phyloP scores from a whole-genome alignment of 2,888 invertebrate genomes.

The Nebria salina region DNA sequence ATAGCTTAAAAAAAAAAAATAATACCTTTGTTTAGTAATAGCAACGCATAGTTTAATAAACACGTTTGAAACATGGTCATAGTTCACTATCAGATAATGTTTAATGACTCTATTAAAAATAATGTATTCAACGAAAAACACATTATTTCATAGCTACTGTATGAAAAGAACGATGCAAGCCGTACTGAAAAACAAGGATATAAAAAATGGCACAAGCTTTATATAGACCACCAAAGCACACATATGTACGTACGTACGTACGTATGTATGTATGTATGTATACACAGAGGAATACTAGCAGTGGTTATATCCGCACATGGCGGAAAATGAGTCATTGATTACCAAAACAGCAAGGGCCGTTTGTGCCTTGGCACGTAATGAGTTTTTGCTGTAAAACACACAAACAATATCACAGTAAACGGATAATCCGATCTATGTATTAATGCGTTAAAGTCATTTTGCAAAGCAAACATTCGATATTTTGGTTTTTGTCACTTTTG shows the following conservation, averaged over 20 bases:
- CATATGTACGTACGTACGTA: too few species aligned
- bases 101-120: background rate
- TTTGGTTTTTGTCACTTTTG: background rate
- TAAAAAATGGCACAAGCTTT: background rate
- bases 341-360: constrained; percentile 35
- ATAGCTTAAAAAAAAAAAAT: too few species aligned
- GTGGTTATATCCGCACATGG: background rate
- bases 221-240: background rate
- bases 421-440: too few species aligned
- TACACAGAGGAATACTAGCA: too few species aligned
- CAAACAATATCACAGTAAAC: background rate
- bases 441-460: background rate
- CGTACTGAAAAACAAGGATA: background rate
- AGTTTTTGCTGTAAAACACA: constrained; percentile 30
- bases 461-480: background rate
- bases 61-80: too few species aligned
- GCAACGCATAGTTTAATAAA: too few species aligned
- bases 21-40: too few species aligned
- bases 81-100: too few species aligned
- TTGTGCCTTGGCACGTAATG: constrained; percentile 26
- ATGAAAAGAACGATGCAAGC: background rate
- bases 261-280: too few species aligned
- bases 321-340: constrained; percentile 38
- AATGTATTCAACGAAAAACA: background rate
- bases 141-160: background rate